Base-by-base conservation (phyloP, 1,140 invertebrate genomes). In the Drosophila gunungcola region DNA sequence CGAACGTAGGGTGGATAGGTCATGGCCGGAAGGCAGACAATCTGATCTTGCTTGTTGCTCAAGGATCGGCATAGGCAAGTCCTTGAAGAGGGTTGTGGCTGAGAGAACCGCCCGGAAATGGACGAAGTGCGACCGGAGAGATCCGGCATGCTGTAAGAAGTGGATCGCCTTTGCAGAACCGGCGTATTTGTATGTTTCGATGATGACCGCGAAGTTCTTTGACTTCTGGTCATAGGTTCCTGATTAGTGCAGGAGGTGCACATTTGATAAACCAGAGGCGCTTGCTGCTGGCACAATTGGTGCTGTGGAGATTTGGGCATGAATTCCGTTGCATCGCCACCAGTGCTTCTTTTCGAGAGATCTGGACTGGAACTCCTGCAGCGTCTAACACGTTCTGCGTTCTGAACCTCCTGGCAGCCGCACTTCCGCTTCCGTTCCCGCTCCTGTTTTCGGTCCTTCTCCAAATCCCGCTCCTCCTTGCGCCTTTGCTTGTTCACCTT, bases 91-190 rank as follows among this genome's bases (percentile, higher is more conserved):
- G 13, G 2, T 7, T 38, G 27, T 4, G 16, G 11, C 9, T 61
- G 21, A 4, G 12, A 32, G n/a, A 10, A 27, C 1, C 39, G 32
- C 25, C 27, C 11, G 1, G 48, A 13, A 3, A 7, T 2, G 25
- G 48, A 46, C 4, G 38, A 5, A 38, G 12, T 9, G 36, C 27
- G 39, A 13, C 65, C 16, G 11, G 58, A 34, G 5, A 86, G 36
- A 60, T 86, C 45, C 0, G 82, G 83, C 83, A 86, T 57, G 48
- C 82, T 86, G 38, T 36, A 42, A 0, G 78, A 72, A 12, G 41
- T 21, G 1, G 27, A 25, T 32, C 41, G 29, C 13, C 61, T 68
- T 1, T 21, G 16, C 3, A 49, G 6, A 0, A 42, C 45, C 4
- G 39, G 38, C 1, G 41, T 2, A 10, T 34, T 43, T 12, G 46